Evolutionary conservation across 1,140 invertebrate genomes (phyloP).

Genomic region (Pemphigus obesinymphae): DNA sequence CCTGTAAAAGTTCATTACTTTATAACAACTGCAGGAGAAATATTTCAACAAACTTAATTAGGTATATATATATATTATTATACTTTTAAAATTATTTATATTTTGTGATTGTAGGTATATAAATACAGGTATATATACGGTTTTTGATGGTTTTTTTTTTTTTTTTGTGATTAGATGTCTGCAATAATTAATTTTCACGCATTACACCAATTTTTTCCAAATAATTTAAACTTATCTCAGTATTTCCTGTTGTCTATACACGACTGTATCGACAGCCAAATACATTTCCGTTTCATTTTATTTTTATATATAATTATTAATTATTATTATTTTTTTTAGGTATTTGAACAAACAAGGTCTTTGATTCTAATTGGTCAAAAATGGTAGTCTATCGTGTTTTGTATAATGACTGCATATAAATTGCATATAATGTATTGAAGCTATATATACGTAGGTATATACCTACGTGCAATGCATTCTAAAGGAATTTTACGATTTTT

Average conservation of each 20-base stretch:
- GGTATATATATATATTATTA: not conserved
- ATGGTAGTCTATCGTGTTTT: not conserved
- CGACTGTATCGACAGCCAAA: not conserved
- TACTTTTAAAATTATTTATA: not conserved
- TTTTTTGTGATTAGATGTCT: too few relatives aligned
- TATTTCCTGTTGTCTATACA: not conserved
- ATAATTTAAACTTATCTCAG: not conserved
- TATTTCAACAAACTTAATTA: not conserved
- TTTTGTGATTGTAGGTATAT: too few relatives aligned
- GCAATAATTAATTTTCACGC: not conserved
- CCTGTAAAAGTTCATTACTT: not conserved
- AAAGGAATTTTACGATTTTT: not conserved
- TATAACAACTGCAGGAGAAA: not conserved
- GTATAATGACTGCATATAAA: slow-evolving; percentile 3
- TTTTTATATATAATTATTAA: not conserved
- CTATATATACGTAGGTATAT: too few relatives aligned
- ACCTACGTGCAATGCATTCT: not conserved
- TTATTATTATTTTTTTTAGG: not conserved
- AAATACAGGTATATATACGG: not conserved
- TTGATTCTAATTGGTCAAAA: slow-evolving; percentile 6
- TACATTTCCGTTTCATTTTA: not conserved
- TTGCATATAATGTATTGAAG: not conserved
- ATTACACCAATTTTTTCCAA: not conserved
- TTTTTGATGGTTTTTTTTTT: too few relatives aligned
- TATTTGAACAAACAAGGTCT: not conserved